phyloP scores from a whole-genome alignment of 2,888 invertebrate genomes.

The Noctua comes region DNA sequence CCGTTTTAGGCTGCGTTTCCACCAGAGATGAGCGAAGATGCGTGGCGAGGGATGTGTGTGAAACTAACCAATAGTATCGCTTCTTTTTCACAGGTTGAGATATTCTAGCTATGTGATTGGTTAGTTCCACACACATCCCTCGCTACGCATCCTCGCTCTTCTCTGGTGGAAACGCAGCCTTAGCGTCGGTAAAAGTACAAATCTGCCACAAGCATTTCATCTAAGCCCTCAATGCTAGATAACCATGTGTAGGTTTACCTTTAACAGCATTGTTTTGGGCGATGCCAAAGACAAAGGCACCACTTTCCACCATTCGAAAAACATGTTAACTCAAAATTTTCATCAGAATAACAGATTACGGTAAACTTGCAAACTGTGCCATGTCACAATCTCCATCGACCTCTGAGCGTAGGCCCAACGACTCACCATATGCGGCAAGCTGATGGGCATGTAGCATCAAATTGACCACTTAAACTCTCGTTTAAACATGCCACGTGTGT shows the following conservation, averaged over 20 bases:
- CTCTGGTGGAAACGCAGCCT: too few relatives aligned
- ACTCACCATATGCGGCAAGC: conserved; percentile 77
- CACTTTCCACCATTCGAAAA: background rate
- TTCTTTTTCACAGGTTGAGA: too few relatives aligned
- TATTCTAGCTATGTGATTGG: too few relatives aligned
- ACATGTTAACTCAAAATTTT: conserved; percentile 1
- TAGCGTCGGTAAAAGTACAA: background rate
- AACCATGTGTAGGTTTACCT: background rate
- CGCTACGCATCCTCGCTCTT: too few relatives aligned
- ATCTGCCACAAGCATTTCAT: background rate
- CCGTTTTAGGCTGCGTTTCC: too few relatives aligned
- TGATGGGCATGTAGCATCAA: conserved; percentile 80
- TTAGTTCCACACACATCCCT: too few relatives aligned
- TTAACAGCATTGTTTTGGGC: background rate
- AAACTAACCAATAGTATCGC: too few relatives aligned
- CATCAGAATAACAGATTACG: conserved; percentile 28
- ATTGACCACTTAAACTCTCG: conserved; percentile 79
- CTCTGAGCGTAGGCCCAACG: conserved; percentile 84
- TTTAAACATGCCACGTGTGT: conserved; percentile 68
- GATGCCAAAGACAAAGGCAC: background rate
- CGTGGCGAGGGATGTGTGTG: too few relatives aligned
- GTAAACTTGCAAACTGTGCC: conserved; percentile 34
- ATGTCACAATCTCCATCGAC: conserved; percentile 68
- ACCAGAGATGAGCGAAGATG: too few relatives aligned
- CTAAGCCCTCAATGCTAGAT: background rate